Percentiles rank a stretch among this genome's conserved stretches.
Evolutionary conservation across 2,888 invertebrate species (phyloP).

Genomic region (Agrochola macilenta): DNA sequence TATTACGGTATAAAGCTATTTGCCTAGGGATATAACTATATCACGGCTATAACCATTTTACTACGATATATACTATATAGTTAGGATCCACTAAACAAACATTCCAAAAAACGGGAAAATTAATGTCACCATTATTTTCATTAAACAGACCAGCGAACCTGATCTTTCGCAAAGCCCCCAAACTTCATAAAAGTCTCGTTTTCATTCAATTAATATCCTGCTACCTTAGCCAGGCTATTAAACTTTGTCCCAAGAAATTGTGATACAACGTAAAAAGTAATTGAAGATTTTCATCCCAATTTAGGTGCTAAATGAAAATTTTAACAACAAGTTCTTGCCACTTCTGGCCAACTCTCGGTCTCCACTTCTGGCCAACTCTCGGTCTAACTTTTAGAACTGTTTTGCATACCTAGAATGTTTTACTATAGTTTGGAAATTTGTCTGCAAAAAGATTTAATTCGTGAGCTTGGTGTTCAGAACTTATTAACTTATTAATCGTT

Average conservation of each 20-base stretch:
- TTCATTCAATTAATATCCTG: conserved; percentile 41
- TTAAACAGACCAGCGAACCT: background rate
- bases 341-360: no score
- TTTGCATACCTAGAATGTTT: conserved; percentile 33
- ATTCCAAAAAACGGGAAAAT: background rate
- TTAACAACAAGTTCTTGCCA: conserved; percentile 29
- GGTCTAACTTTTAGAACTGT: conserved; percentile 28
- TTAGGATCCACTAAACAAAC: no score
- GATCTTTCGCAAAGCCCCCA: background rate
- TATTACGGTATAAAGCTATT: no score
- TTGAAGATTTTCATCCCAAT: conserved; percentile 42
- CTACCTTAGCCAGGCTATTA: conserved; percentile 23
- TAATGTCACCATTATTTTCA: conserved; percentile 4
- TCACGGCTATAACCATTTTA: no score
- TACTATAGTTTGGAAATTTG: conserved; percentile 23
- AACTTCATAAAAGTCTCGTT: conserved; percentile 30
- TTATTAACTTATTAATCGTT: no score
- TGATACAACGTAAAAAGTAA: conserved; percentile 47
- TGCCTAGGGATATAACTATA: no score
- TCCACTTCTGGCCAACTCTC: conserved; percentile 29
- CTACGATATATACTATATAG: no score
- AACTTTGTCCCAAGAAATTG: conserved; percentile 37
- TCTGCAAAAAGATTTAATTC: conserved; percentile 28
- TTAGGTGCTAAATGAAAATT: conserved; percentile 39
- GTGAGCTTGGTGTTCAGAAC: background rate